Conservation (phyloP, 2,797 vertebrate genomes). For the Ceryle rudis region DNA sequence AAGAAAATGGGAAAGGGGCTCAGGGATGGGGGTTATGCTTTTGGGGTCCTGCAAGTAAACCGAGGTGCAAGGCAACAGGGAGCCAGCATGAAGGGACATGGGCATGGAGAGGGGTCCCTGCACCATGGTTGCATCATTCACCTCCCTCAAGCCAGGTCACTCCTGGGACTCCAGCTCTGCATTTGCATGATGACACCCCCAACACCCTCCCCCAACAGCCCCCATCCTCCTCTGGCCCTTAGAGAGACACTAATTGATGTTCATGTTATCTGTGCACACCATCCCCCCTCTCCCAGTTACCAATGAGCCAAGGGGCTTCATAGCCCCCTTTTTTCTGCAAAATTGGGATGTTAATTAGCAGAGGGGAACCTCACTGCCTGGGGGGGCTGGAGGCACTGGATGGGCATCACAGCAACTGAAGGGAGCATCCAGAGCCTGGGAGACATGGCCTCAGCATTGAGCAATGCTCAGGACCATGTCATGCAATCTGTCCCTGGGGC, state of each 20-base stretch:
- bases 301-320: not conserved
- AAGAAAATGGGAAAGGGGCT: not conserved
- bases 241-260: not conserved
- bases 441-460: not conserved
- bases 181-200: not conserved
- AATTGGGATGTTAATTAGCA: not conserved
- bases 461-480: constrained; percentile 15
- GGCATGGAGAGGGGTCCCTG: not conserved
- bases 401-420: accelerated
- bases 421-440: not conserved
- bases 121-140: accelerated
- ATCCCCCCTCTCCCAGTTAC: not conserved
- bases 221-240: not conserved
- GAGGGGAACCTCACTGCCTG: not conserved
- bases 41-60: not conserved
- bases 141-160: not conserved
- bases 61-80: accelerated
- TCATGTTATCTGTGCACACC: accelerated
- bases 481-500: constrained; percentile 1
- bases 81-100: accelerated
- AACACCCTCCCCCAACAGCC: not conserved
- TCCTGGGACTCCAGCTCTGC: not conserved
- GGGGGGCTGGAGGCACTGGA: not conserved
- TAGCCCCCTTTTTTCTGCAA: not conserved
- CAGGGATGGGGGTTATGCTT: accelerated